phyloP scores from a whole-genome alignment of 2,888 invertebrate genomes.

The Ichneumoninae sp. region DNA sequence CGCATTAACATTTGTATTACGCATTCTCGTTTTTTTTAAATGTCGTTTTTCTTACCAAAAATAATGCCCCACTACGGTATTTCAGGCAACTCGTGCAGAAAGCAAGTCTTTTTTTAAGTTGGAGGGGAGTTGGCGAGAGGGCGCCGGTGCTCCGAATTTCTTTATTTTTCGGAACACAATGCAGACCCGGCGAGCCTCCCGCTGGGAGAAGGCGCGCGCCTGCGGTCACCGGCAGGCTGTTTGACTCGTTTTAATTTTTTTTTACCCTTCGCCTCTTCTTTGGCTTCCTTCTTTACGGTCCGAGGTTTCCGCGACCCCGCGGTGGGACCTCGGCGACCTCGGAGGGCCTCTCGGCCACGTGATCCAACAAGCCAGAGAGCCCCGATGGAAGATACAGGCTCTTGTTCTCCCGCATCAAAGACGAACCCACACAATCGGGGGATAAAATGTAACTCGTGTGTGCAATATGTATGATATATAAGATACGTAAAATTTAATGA shows the following conservation, averaged over 20 bases:
- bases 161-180: conserved; percentile 47
- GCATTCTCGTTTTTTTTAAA: conserved; percentile 67
- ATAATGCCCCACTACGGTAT: background rate
- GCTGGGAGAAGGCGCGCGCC: conserved; percentile 58
- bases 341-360: background rate
- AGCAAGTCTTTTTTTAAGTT: conserved; percentile 1
- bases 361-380: background rate
- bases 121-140: conserved; percentile 4
- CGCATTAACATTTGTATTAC: conserved; percentile 81
- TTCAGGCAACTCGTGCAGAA: conserved; percentile 23
- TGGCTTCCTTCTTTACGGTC: conserved; percentile 57
- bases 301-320: conserved; percentile 32
- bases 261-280: conserved; percentile 42
- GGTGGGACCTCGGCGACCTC: conserved; percentile 24
- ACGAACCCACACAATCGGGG: conserved; percentile 14
- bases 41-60: background rate
- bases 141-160: conserved; percentile 61
- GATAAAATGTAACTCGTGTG: background rate
- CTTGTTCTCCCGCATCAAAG: conserved; percentile 5
- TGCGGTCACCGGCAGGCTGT: conserved; percentile 60
- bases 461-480: background rate
- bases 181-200: conserved; percentile 50
- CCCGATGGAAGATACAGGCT: conserved; percentile 10
- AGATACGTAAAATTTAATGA: conserved; percentile 17
- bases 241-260: conserved; percentile 30